Conservation (phyloP, 2,797 vertebrate genomes). For the Holocentrus rufus region DNA sequence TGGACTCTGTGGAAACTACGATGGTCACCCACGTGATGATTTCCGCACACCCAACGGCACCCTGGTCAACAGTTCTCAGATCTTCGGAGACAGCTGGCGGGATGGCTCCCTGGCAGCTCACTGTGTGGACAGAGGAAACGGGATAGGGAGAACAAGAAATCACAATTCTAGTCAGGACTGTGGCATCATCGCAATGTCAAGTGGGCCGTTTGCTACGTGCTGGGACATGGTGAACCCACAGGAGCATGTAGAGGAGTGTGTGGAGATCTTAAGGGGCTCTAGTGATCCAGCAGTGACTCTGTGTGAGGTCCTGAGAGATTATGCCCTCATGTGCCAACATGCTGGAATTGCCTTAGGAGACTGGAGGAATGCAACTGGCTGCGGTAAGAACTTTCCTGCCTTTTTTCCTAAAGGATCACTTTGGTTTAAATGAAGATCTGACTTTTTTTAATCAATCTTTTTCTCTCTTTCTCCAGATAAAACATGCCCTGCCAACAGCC, state of each 20-base stretch:
- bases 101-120: conserved; percentile 46
- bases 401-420: not conserved
- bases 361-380: conserved; percentile 74
- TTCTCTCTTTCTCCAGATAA: conserved; percentile 49
- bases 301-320: conserved; percentile 69
- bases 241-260: conserved; percentile 55
- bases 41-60: conserved; percentile 58
- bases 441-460: not conserved
- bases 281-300: conserved; percentile 47
- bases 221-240: conserved; percentile 42
- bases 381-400: conserved; percentile 51
- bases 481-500: conserved; percentile 73
- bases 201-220: conserved; percentile 74
- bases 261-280: conserved; percentile 33
- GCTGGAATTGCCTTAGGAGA: conserved; percentile 44
- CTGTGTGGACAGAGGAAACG: conserved; percentile 44
- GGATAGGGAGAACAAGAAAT: conserved; percentile 3
- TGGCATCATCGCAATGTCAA: conserved; percentile 49
- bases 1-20: conserved; percentile 78
- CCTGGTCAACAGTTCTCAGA: conserved; percentile 34
- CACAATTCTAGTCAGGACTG: conserved; percentile 57
- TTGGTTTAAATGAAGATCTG: accelerated
- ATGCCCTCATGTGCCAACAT: conserved; percentile 75
- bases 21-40: conserved; percentile 64
- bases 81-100: conserved; percentile 75